Percentiles rank a stretch among this genome's conserved stretches.
Conservation (phyloP, 2,113 vertebrate species). For the Eubucco bourcierii region DNA sequence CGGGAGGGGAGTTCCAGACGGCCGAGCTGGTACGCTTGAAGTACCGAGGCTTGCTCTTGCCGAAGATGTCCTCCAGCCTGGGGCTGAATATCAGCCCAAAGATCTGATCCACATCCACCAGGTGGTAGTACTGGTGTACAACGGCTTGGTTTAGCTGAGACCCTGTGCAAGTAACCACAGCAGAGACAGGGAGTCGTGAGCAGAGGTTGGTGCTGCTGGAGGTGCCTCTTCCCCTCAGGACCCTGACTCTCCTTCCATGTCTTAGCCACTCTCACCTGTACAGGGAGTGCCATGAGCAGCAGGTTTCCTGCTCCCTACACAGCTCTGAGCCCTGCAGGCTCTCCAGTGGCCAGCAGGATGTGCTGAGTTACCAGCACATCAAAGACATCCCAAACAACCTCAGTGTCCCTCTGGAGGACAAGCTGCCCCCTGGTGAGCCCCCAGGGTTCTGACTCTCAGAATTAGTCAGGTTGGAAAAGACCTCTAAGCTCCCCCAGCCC, state of each 20-base stretch:
- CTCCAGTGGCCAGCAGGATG: fast-evolving
- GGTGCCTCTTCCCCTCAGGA: neutral
- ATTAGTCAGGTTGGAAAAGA: no score
- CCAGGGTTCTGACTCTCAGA: neutral
- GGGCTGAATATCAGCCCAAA: conserved; percentile 83
- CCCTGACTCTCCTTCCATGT: fast-evolving
- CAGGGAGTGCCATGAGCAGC: fast-evolving
- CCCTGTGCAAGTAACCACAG: conserved; percentile 60
- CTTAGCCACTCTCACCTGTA: fast-evolving
- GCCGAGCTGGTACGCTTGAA: conserved; percentile 96
- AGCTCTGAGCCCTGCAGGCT: neutral
- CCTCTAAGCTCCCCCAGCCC: no score
- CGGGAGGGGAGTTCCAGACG: conserved; percentile 87
- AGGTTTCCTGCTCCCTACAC: neutral
- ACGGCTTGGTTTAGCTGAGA: conserved; percentile 81
- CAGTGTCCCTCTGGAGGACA: fast-evolving
- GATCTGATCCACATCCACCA: conserved; percentile 73
- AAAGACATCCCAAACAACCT: no score
- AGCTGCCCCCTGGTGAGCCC: neutral
- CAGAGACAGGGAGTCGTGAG: fast-evolving
- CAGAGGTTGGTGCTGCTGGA: no score
- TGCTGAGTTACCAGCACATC: no score
- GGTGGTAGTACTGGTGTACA: conserved; percentile 87
- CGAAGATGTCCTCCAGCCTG: conserved; percentile 88
- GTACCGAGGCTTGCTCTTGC: conserved; percentile 92